Evolutionary conservation across 2,888 invertebrate species (phyloP), one percentile per base, ranked within the genome.

Genomic region (Priocnemis perturbator): DNA sequence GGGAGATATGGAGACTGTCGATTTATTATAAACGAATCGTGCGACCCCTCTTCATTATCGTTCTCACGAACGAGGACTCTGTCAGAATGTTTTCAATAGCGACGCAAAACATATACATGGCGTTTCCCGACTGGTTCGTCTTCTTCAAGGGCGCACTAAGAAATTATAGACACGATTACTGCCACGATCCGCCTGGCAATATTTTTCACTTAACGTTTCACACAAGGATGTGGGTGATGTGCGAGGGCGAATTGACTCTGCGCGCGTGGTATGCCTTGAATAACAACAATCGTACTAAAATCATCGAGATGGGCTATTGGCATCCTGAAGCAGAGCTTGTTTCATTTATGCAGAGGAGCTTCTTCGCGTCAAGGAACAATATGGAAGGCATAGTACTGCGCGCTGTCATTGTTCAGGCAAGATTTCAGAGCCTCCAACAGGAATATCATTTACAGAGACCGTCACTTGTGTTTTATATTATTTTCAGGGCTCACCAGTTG

Each of bases 181-280:
- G 83, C 47, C 47, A 64, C n/a, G 0, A 69, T 3, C 79, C 81
- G 0, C 3, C 17, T 2, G 69, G 65, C 17, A 85, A 84, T 60
- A 60, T 60, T 0, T 81, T 85, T n/a, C 44, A 78, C 50, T 15
- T 86, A 2, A 64, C 60, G 0, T 84, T 83, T 69, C 66, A 83
- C 45, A 77, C 78, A 9, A 70, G 81, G 61, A 78, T 85, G 80
- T 37, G 84, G 11, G 81, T 85, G 0, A 55, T 67, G 5, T 81
- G 84, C 20, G n/a, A 50, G 20, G 17, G 45, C 0, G 65, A 76
- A 20, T 23, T 64, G 2, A 17, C 30, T 0, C 19, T 85, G 1
- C 69, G 64, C 0, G 86, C 85, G 56, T 85, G 85, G 83, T 86
- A 83, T 67, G 68, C 82, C 1, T n/a, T 80, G 3, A 64, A 71